Evolutionary conservation across 2,888 invertebrate genomes (phyloP).

Genomic region (Coremacera marginata): DNA sequence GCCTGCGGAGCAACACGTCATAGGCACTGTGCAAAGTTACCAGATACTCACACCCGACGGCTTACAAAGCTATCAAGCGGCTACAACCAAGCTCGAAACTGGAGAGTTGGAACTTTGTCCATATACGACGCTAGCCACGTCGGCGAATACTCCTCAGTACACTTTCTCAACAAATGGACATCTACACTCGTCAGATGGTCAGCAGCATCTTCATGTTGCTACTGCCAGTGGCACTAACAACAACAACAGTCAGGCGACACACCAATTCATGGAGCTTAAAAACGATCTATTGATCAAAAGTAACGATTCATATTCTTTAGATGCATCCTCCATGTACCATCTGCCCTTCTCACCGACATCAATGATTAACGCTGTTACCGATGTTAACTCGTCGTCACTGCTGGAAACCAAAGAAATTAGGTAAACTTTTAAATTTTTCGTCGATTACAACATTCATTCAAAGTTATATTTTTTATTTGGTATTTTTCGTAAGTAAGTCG

Average conservation of each 20-base stretch:
- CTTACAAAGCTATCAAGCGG: slow-evolving; percentile 63
- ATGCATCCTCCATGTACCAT: slow-evolving; percentile 66
- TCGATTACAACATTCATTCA: neutral
- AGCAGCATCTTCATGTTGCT: slow-evolving; percentile 52
- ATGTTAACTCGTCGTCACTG: slow-evolving; percentile 63
- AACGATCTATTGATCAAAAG: slow-evolving; percentile 65
- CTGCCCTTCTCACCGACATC: slow-evolving; percentile 67
- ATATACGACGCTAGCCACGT: slow-evolving; percentile 54
- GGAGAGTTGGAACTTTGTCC: slow-evolving; percentile 63
- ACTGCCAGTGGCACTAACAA: slow-evolving; percentile 42
- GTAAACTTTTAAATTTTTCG: slow-evolving; percentile 54
- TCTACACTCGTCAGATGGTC: slow-evolving; percentile 54
- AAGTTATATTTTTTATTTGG: neutral
- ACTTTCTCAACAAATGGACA: slow-evolving; percentile 62
- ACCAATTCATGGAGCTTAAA: slow-evolving; percentile 66
- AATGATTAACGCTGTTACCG: slow-evolving; percentile 68
- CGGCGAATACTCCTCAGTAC: slow-evolving; percentile 58
- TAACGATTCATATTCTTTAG: slow-evolving; percentile 62
- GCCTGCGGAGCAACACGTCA: slow-evolving; percentile 62
- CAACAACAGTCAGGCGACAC: slow-evolving; percentile 47
- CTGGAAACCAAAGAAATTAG: slow-evolving; percentile 69
- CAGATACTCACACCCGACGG: slow-evolving; percentile 67
- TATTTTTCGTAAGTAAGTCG: neutral
- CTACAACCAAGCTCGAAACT: slow-evolving; percentile 52
- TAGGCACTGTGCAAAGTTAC: slow-evolving; percentile 67